phyloP scores from a whole-genome alignment of 23 tunicate genomes.

The Halocynthia aurantium region DNA sequence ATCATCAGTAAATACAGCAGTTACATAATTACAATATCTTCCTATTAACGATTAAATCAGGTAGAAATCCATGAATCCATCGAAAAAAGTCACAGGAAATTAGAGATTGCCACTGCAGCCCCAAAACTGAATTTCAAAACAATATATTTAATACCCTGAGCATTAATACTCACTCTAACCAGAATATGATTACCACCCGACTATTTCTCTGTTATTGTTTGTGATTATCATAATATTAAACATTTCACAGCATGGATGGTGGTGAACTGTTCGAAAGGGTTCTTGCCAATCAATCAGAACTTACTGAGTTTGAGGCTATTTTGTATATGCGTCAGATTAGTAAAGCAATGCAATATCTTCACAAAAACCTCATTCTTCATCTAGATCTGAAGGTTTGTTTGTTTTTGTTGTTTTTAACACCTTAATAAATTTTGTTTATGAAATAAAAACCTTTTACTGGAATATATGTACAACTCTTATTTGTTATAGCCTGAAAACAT shows the following conservation, averaged over 20 bases:
- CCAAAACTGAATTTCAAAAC: too few species aligned
- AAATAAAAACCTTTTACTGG: background rate
- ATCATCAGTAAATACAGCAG: too few species aligned
- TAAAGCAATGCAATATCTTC: constrained; percentile 85
- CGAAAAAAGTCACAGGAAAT: too few species aligned
- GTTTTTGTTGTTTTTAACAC: background rate
- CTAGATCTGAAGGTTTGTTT: constrained; percentile 77
- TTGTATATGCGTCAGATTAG: constrained; percentile 82
- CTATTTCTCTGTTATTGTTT: too few species aligned
- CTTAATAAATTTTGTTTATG: background rate
- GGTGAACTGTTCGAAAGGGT: constrained; percentile 95
- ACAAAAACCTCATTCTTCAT: constrained; percentile 85
- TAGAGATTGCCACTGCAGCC: too few species aligned
- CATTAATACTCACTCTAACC: too few species aligned
- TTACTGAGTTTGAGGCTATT: constrained; percentile 83
- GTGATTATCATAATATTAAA: too few species aligned
- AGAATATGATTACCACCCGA: too few species aligned
- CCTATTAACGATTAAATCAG: too few species aligned
- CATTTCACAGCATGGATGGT: constrained; percentile 64
- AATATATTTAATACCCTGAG: too few species aligned
- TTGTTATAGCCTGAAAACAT: constrained; percentile 89
- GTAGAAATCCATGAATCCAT: too few species aligned
- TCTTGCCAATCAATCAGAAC: constrained; percentile 63
- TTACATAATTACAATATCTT: too few species aligned
- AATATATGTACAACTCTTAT: background rate